Base-by-base conservation (phyloP, 2,888 invertebrate genomes). In the Platerodrilus igneus region DNA sequence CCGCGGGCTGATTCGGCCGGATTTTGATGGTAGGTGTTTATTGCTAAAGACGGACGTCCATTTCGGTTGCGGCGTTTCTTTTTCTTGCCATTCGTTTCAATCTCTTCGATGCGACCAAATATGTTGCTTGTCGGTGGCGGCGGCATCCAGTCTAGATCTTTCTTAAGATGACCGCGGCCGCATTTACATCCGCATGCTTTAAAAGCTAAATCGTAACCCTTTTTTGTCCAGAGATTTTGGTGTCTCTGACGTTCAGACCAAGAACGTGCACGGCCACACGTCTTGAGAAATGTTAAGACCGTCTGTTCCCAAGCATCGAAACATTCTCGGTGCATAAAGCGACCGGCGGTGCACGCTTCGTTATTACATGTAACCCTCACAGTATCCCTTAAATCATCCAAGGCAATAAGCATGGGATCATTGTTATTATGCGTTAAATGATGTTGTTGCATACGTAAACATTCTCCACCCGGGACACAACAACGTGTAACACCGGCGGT, bases 211-310 rank as follows among this genome's bases (percentile, higher is more conserved):
- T 96, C 95, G 72, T 95, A 95, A 35, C 95, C 95, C 69, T 94
- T 94, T 70, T 95, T 95, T 38, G 94, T 93, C 96, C 96, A 96
- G 41, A 96, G 72, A 69, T 95, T 95, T 72, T 95, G 94, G 57
- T 86, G 81, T 16, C 94, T 78, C 67, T 95, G 95, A 41, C 92
- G 78, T 66, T 95, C 94, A 20, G 92, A 92, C 95, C 95, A 95
- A 51, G 88, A 89, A 13, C 94, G 76, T 3, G 94, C 93, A 19
- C 94, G 74, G 31, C 93, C 92, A 70, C 90, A 90, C 19, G 88
- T 85, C 67, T 92, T 89, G 45, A 96, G 75, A 62, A 89, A 91
- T 34, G 86, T 83, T 52, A 95, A 75, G 40, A 95, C 87, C 20
- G 84, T 78, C 66, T 83, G 83, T 70, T 96, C 94, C 92, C 93